Percentiles rank a stretch among this genome's conserved stretches.
These are phyloP conservation scores for Chrysomela aeneicollis DNA, from an alignment of 2,888 invertebrate species.

Conservation along the genomic window DNA sequence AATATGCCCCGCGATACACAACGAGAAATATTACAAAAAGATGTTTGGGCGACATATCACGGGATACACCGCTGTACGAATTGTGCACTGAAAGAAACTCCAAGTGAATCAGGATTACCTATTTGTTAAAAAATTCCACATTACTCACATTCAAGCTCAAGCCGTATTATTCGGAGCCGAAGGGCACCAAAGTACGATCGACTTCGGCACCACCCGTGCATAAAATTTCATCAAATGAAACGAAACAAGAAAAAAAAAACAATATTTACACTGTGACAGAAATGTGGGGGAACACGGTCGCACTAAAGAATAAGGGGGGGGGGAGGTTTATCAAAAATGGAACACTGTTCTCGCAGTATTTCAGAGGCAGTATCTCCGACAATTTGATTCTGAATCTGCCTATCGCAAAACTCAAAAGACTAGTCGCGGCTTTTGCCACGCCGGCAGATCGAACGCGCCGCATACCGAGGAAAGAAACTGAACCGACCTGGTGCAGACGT, in stretches of 20 bases:
- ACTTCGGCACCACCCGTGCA: neutral
- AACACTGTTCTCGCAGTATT: conserved; percentile 52
- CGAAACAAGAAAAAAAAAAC: conserved; percentile 40
- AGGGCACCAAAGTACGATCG: neutral
- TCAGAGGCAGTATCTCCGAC: conserved; percentile 53
- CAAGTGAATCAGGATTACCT: conserved; percentile 43
- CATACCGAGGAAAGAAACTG: conserved; percentile 28
- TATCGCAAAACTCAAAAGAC: conserved; percentile 27
- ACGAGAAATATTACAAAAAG: conserved; percentile 46
- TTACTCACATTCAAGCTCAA: conserved; percentile 51
- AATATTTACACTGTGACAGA: conserved; percentile 42
- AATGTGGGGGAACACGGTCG: conserved; percentile 26
- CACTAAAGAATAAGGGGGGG: conserved; percentile 34
- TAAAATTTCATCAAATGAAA: conserved; percentile 43
- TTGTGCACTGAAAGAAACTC: conserved; percentile 42
- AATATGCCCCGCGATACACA: conserved; percentile 38
- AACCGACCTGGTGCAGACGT: conserved; percentile 24
- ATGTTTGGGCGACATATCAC: conserved; percentile 38
- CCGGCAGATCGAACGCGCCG: conserved; percentile 26
- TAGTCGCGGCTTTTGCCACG: too few relatives aligned
- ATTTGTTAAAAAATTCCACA: conserved; percentile 50
- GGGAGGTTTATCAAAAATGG: conserved; percentile 47
- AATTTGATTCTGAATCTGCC: conserved; percentile 46
- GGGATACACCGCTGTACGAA: conserved; percentile 35
- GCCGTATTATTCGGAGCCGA: conserved; percentile 47